Conservation (phyloP, 2,888 invertebrate genomes). For the Notocelia uddmanniana region DNA sequence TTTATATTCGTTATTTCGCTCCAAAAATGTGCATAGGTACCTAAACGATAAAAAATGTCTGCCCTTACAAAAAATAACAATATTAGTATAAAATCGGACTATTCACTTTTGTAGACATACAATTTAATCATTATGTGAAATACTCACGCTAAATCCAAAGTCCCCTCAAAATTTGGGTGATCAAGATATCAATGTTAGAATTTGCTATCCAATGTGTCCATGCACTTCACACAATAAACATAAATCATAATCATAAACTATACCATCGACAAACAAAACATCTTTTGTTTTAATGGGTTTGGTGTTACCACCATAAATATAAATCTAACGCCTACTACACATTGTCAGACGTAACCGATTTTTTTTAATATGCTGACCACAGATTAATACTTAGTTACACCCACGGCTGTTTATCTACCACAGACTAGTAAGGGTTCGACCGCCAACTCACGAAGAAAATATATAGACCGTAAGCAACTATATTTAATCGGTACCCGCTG, state of each 20-base stretch:
- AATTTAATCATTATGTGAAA: background rate
- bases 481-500: no score
- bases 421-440: no score
- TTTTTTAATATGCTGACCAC: no score
- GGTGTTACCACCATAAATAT: background rate
- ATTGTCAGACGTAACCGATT: background rate
- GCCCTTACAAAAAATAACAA: background rate
- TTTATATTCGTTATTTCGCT: background rate
- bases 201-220: no score
- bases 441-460: no score
- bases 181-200: background rate
- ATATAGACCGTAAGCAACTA: no score
- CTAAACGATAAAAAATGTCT: background rate
- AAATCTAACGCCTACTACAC: background rate
- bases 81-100: background rate
- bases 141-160: background rate
- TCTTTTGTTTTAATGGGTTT: background rate
- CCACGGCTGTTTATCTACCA: no score
- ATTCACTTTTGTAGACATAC: background rate
- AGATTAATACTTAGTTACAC: no score
- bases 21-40: background rate
- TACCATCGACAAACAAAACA: background rate
- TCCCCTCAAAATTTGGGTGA: background rate
- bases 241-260: background rate
- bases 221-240: constrained; percentile 13